Conservation (phyloP, 2,797 vertebrate genomes). For the Miichthys miiuy region DNA sequence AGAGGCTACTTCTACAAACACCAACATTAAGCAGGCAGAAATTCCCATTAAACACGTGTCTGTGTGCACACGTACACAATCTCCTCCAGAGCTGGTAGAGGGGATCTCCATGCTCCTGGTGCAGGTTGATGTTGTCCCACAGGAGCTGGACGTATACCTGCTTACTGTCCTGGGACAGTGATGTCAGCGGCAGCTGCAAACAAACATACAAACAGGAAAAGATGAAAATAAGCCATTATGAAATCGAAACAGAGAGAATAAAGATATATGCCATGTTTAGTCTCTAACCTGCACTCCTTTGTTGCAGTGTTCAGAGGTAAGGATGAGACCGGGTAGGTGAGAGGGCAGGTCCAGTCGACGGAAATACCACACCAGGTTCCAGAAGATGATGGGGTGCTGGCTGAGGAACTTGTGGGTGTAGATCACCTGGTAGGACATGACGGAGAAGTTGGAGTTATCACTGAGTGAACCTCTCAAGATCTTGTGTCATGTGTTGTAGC, state of each 20-base stretch:
- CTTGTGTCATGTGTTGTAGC: accelerated
- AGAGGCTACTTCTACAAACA: neutral
- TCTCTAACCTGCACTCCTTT: slow-evolving; percentile 90
- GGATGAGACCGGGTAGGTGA: slow-evolving; percentile 95
- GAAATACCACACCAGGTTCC: slow-evolving; percentile 99
- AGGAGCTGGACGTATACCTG: slow-evolving; percentile 94
- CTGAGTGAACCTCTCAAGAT: neutral
- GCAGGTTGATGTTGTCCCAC: slow-evolving; percentile 98
- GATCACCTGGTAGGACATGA: slow-evolving; percentile 85
- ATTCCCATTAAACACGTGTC: neutral
- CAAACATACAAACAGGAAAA: accelerated
- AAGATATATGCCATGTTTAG: accelerated
- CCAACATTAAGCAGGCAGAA: neutral
- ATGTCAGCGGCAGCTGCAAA: slow-evolving; percentile 92
- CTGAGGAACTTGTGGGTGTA: slow-evolving; percentile 97
- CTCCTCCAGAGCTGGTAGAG: slow-evolving; percentile 94
- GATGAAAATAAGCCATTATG: neutral
- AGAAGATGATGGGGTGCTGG: slow-evolving; percentile 99
- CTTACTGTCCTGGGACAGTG: slow-evolving; percentile 95
- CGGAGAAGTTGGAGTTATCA: neutral
- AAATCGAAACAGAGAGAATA: neutral
- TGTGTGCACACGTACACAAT: slow-evolving; percentile 88
- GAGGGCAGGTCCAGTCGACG: slow-evolving; percentile 93
- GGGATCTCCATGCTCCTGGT: slow-evolving; percentile 92
- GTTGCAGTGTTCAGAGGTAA: slow-evolving; percentile 98